phyloP scores from a whole-genome alignment of 2,888 invertebrate species.

The Scrobipalpa costella region DNA sequence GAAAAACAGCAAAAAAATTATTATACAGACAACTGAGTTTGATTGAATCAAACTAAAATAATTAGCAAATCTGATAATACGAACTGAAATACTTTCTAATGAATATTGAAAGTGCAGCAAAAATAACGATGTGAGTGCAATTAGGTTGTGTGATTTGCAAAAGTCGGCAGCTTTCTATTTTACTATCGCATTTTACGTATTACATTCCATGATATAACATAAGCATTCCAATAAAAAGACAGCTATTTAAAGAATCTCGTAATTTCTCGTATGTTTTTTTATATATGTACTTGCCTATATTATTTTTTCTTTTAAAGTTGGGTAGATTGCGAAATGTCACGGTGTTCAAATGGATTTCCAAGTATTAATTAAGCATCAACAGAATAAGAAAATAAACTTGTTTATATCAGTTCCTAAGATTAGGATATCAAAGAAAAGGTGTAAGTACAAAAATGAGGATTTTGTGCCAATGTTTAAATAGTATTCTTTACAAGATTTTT shows the following conservation, averaged over 20 bases:
- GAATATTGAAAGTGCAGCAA: not conserved
- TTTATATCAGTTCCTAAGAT: conserved; percentile 26
- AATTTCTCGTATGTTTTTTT: not conserved
- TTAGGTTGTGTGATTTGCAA: conserved; percentile 10
- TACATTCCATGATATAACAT: conserved; percentile 12
- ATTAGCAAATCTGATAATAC: no score
- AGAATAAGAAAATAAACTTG: conserved; percentile 5
- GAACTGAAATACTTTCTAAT: conserved; percentile 1
- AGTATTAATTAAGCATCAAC: not conserved
- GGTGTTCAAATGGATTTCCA: not conserved
- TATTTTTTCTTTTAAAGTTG: not conserved
- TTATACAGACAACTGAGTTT: no score
- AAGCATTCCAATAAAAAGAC: conserved; percentile 13
- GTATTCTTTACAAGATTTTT: conserved; percentile 18
- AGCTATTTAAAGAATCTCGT: not conserved
- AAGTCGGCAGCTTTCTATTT: conserved; percentile 10
- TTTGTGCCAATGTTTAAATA: conserved; percentile 28
- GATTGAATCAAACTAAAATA: no score
- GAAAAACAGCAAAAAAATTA: no score
- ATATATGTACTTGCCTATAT: not conserved
- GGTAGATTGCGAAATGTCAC: not conserved
- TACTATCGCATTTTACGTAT: not conserved
- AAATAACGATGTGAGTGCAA: not conserved
- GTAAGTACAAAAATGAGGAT: conserved; percentile 30
- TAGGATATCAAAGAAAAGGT: conserved; percentile 26